These are phyloP conservation scores for Eumeta japonica DNA, from an alignment of 1,140 invertebrate species.

Conservation along the genomic window DNA sequence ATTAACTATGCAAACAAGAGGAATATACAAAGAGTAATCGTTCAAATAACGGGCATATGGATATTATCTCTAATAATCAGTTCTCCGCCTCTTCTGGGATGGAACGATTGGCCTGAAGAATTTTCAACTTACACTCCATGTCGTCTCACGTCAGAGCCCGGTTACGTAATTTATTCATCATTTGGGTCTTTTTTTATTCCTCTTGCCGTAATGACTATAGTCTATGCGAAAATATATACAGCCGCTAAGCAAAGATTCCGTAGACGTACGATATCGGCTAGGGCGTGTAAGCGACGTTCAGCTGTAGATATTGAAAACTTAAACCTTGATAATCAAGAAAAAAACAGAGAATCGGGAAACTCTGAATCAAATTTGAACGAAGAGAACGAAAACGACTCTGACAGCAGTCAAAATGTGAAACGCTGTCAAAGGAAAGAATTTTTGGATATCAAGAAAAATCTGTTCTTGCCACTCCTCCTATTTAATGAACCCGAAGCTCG, in stretches of 20 bases:
- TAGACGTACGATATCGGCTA: constrained; percentile 70
- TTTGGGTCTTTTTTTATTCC: constrained; percentile 93
- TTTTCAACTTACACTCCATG: constrained; percentile 66
- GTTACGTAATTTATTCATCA: constrained; percentile 89
- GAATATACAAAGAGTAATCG: constrained; percentile 79
- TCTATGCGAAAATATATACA: constrained; percentile 88
- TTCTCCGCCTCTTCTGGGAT: constrained; percentile 89
- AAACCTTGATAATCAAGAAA: constrained; percentile 37
- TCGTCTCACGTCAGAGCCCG: constrained; percentile 71
- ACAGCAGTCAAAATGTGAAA: constrained; percentile 20
- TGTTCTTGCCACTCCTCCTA: constrained; percentile 18
- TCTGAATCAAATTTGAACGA: constrained; percentile 53
- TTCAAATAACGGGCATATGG: constrained; percentile 88
- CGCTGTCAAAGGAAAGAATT: constrained; percentile 17
- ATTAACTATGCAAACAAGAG: constrained; percentile 93
- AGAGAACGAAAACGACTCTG: constrained; percentile 25
- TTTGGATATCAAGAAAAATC: constrained; percentile 22
- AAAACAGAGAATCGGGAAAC: constrained; percentile 39
- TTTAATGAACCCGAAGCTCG: constrained; percentile 15
- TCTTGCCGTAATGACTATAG: constrained; percentile 87
- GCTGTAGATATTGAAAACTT: constrained; percentile 6
- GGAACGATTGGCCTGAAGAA: constrained; percentile 90
- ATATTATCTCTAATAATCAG: constrained; percentile 83
- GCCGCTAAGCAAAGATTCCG: constrained; percentile 74
- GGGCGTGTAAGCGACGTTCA: constrained; percentile 60